Evolutionary conservation across 2,113 vertebrate species (phyloP), one percentile per base, ranked within the genome.

Genomic region (Ammodytes dubius): DNA sequence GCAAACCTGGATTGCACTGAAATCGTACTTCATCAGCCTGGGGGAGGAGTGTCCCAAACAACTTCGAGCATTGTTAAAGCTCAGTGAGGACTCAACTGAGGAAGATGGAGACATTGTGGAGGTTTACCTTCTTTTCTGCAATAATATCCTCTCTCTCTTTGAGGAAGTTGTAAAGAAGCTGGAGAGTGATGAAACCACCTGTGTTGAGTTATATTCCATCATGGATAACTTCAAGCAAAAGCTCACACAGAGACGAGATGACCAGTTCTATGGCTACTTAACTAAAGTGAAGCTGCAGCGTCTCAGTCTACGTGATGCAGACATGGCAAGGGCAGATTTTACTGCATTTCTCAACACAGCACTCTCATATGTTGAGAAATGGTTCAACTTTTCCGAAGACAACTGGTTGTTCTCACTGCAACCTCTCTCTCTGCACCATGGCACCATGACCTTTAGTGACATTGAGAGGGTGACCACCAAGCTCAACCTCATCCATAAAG

Each of bases 361-460:
- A 17, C n/a, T 87, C 37, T 54, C 60, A 64, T 77, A 87, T 37
- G 19, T 77, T 61, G 83, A 80, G 35, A 85, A 82, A 68, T 82
- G 71, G 79, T 79, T 88, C 7, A n/a, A 83, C 39, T 85, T 76
- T 64, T 83, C 71, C 9, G 61, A 74, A 4, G 40, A 79, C 57
- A 75, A 75, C 69, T 88, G 82, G 61, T 77, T 87, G n/a, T 84
- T 77, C 47, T 66, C 15, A n/a, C 79, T 82, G 50, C 79, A 75
- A 45, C 71, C 70, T 45, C 79, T 85, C 17, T 82, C 70, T 67
- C 47, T 82, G 40, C 19, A 57, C n/a, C n/a, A 45, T 84, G 79
- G 60, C 8, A 81, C 8, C 15, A 0, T 63, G 7, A 39, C 59
- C 52, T 80, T 67, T 14, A 56, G 39, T 49, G 53, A 81, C 10